phyloP scores from a whole-genome alignment of 2,113 vertebrate species.

The Antennarius striatus region DNA sequence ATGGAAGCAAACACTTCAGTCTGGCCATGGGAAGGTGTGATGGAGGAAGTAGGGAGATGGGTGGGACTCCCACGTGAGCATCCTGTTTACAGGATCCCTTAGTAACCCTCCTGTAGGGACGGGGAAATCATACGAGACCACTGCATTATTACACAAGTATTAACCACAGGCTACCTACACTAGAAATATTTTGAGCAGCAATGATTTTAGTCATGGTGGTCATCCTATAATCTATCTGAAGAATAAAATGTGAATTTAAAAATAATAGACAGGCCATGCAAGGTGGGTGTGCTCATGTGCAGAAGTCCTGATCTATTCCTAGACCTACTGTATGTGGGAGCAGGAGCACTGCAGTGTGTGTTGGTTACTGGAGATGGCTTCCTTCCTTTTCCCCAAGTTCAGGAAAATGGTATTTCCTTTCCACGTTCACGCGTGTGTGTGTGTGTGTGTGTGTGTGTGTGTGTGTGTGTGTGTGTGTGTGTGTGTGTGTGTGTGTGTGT shows the following conservation, averaged over 20 bases:
- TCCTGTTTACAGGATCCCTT: constrained; percentile 66
- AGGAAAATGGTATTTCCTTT: constrained; percentile 62
- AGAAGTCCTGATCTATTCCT: constrained; percentile 57
- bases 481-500: neutral
- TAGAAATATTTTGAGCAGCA: constrained; percentile 38
- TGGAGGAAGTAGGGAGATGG: constrained; percentile 49
- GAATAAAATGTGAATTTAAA: constrained; percentile 37
- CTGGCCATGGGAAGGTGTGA: constrained; percentile 46
- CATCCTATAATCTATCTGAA: constrained; percentile 46
- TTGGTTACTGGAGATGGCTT: constrained; percentile 62
- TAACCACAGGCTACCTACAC: constrained; percentile 43
- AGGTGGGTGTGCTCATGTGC: constrained; percentile 49
- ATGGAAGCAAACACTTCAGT: constrained; percentile 21
- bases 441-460: neutral
- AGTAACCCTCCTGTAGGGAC: constrained; percentile 8
- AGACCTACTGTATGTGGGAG: constrained; percentile 49
- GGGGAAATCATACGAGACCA: constrained; percentile 34
- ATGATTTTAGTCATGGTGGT: constrained; percentile 51
- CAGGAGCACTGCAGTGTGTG: constrained; percentile 44
- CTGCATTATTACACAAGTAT: constrained; percentile 30
- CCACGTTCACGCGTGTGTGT: constrained; percentile 15
- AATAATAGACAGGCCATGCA: constrained; percentile 42
- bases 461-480: constrained; percentile 5
- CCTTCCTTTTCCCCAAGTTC: constrained; percentile 62
- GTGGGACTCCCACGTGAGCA: constrained; percentile 58